Base-by-base conservation (phyloP, 2,888 invertebrate genomes). In the Scaptodrosophila latifasciaeformis region DNA sequence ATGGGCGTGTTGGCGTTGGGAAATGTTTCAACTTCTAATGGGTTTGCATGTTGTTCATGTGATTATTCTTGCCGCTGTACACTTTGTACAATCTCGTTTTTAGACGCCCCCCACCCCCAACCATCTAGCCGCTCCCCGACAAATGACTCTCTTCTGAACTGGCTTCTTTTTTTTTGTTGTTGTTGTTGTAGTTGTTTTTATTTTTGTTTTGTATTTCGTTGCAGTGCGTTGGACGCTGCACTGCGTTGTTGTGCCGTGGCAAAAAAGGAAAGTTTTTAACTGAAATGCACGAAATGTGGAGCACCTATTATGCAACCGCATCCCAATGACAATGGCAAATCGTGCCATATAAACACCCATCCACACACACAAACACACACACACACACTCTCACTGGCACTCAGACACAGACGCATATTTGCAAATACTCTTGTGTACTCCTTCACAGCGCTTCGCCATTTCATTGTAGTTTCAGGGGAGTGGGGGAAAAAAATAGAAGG, bases 1-100 rank as follows among this genome's bases (percentile, higher is more conserved):
- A 29, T 9, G 9, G 40, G 18, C 40, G 5, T 51, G 44, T 56
- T 39, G 21, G 40, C 35, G 44, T 52, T 53, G 18, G 57, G 53
- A 67, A 67, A 62, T 62, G 78, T 68, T 56, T 67, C 75, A 75
- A 78, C 78, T 78, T 80, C 71, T 77, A 77, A 78, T 80, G 78
- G 78, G 51, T 69, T 67, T 77, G 65, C 70, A 70, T 58, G 62
- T 60, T 60, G 69, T 56, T 55, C 57, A 53, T 62, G 55, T 69
- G 54, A 53, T 59, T 54, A 52, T 45, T 54, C 50, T 49, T 52
- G 21, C 39, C 43, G 49, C 34, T 53, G 34, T 17, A 37, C 24
- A 24, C 24, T n/a, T n/a, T n/a, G n/a, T n/a, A n/a, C n/a, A n/a
- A n/a, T n/a, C n/a, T n/a, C n/a, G n/a, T n/a, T n/a, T n/a, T n/a